Base-by-base conservation (phyloP, 2,113 vertebrate genomes). In the Gallinago paraguaiae region DNA sequence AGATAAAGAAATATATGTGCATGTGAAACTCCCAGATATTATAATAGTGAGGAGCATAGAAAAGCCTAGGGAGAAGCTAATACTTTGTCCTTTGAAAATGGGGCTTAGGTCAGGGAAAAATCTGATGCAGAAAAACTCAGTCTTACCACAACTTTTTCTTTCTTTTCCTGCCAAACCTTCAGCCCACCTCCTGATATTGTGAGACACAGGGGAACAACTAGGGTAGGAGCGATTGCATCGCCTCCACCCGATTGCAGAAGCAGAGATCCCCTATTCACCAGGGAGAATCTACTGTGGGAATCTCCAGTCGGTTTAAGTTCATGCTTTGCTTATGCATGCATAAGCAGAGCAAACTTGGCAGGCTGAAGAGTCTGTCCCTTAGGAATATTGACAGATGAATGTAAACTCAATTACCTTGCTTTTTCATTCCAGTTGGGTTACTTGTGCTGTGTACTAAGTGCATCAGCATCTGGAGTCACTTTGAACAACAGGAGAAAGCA, bases 371-470 rank as follows among this genome's bases (percentile, higher is more conserved):
- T 64, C 39, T 88, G n/a, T 92, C 90, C 88, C 83, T 79, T 61
- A 74, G 80, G 96, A 96, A 93, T 84, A 95, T n/a, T 79, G 92
- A 96, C 63, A 91, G 72, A 92, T 65, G 41, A 95, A 84, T 61
- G 85, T 69, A 88, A 93, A 95, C 53, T 91, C 77, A 75, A 86
- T 86, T 93, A 93, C 88, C 86, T 94, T 77, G 30, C 57, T 61
- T 72, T 57, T 93, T 95, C 57, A 79, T 71, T 96, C 69, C 86
- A 82, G 53, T 41, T 3, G 25, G 28, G 53, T 88, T 79, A 65
- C 51, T 92, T 91, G 61, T 0, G 0, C 72, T 28, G 13, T 86
- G 65, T 51, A 61, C 69, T 75, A 90, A 96, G 75, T 83, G 65
- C 37, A 82, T 71, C 80, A 88, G 92, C 86, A 93, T 86, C 86